Evolutionary conservation across 1,140 invertebrate species (phyloP), one percentile per base, ranked within the genome.

Genomic region (Lamellibrachia luymesi): DNA sequence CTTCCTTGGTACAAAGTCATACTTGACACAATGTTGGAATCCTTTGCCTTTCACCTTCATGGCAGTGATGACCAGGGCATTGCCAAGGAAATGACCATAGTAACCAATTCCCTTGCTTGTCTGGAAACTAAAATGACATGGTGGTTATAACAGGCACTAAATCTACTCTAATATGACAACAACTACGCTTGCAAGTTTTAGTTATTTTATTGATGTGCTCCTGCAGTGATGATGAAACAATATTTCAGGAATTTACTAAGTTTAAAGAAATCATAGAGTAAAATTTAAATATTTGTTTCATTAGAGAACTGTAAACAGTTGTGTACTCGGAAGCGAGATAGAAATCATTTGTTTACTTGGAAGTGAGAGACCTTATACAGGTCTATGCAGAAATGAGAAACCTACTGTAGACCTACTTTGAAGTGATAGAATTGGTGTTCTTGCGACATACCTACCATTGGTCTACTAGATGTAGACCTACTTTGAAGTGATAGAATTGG

Each of bases 31-130:
- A 96, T 99, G 99, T 96, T 99, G 99, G 97, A 99, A 99, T 94
- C 99, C 99, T 97, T 99, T 99, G 94, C 99, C 99, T 96, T 99
- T 99, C 91, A 99, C 97, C 97, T 99, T 99, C 98, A 99, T 99
- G 0, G 98, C 99, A 50, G 99, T 99, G 94, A 99, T 97, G 93
- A 99, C 99, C 89, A 99, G 97, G 96, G 99, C 99, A 97, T 99
- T 99, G 94, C 99, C 99, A 94, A 99, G 98, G 97, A 99, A 99
- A 97, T 99, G 99, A 91, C 99, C 99, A 64, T 99, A 99, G 96
- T 99, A 99, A n/a, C 99, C 99, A 52, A 99, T 98, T 93, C 99
- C 99, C 97, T 99, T 99, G 95, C 98, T 98, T 56, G 99, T 99
- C 96, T 99, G 99, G 97, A 99, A 99, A 97, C 99, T 99, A 97